Evolutionary conservation across 2,113 vertebrate species (phyloP).

Genomic region (Xenopus borealis): DNA sequence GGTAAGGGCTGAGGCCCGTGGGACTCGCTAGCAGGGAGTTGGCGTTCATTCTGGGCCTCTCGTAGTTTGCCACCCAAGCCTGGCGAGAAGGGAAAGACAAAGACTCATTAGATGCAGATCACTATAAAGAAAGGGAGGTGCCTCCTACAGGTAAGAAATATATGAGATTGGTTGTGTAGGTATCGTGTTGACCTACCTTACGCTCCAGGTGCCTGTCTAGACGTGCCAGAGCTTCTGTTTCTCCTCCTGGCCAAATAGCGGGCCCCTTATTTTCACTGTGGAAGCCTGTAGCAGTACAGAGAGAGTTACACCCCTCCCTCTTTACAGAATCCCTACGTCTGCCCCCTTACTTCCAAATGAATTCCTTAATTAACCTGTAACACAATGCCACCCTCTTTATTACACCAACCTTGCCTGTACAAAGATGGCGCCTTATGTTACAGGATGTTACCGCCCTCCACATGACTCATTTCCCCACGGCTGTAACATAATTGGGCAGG

Average conservation of each 20-base stretch:
- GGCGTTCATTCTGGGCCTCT: conserved; percentile 81
- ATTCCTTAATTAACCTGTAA: no score
- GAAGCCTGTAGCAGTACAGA: conserved; percentile 69
- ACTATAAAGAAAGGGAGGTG: background rate
- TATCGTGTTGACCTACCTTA: conserved; percentile 69
- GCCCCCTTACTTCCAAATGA: no score
- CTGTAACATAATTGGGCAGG: no score
- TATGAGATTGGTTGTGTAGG: no score
- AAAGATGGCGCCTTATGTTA: no score
- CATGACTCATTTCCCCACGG: no score
- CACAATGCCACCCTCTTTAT: no score
- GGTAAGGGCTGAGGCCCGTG: conserved; percentile 91
- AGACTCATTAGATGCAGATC: background rate
- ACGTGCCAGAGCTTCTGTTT: conserved; percentile 86
- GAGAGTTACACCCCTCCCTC: no score
- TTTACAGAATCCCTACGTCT: no score
- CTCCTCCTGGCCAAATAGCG: conserved; percentile 88
- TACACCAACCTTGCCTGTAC: no score
- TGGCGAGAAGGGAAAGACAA: conserved; percentile 50
- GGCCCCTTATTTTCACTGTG: conserved; percentile 72
- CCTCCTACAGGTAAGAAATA: background rate
- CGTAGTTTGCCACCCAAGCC: conserved; percentile 90
- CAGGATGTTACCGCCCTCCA: no score
- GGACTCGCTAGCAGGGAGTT: conserved; percentile 87
- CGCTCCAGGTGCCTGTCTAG: conserved; percentile 90